Evolutionary conservation across 2,888 invertebrate genomes (phyloP).

Genomic region (Eledone cirrhosa): DNA sequence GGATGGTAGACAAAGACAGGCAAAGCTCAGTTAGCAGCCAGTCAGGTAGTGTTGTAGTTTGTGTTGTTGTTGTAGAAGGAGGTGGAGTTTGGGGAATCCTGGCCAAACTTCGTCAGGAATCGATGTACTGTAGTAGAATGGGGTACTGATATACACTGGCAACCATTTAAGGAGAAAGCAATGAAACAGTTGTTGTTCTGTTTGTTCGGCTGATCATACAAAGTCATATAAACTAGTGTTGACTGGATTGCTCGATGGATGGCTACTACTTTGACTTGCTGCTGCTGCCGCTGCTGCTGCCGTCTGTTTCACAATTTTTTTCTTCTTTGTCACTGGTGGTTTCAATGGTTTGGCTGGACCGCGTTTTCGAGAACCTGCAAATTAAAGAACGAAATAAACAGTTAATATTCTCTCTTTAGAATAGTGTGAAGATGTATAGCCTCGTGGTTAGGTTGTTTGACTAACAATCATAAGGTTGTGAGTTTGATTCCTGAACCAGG

Average conservation of each 20-base stretch:
- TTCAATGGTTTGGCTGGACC: constrained; percentile 37
- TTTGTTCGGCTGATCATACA: constrained; percentile 13
- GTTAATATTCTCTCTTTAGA: too few relatives aligned
- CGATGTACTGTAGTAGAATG: constrained; percentile 15
- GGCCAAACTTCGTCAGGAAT: not conserved
- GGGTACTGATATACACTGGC: constrained; percentile 1
- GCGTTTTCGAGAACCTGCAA: constrained; percentile 40
- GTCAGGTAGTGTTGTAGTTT: too few relatives aligned
- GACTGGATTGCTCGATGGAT: constrained; percentile 16
- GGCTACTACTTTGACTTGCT: constrained; percentile 1
- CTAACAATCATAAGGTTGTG: too few relatives aligned
- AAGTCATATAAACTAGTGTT: constrained; percentile 22
- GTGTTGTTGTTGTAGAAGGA: too few relatives aligned
- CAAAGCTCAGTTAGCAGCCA: too few relatives aligned
- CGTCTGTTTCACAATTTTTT: constrained; percentile 14
- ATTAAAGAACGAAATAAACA: constrained; percentile 29
- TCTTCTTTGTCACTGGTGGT: constrained; percentile 11
- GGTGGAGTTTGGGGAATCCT: too few relatives aligned
- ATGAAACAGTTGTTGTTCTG: not conserved
- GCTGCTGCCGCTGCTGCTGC: not conserved
- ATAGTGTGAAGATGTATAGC: too few relatives aligned
- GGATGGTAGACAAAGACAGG: too few relatives aligned
- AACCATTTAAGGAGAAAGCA: not conserved
- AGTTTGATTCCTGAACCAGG: too few relatives aligned
- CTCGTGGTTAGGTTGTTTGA: too few relatives aligned